Conservation (phyloP, 1,140 invertebrate species). For the Mactra quadrangularis region DNA sequence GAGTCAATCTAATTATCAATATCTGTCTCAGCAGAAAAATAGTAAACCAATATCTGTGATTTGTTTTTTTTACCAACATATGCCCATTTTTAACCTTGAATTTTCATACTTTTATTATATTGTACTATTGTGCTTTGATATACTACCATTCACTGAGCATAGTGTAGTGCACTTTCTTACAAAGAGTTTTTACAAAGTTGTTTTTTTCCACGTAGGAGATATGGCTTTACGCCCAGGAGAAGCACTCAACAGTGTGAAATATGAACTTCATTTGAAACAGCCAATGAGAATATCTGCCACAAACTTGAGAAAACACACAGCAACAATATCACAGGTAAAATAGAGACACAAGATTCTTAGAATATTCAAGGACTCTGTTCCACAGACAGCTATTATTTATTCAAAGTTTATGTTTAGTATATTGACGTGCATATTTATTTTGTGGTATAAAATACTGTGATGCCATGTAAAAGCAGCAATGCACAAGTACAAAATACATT, state of each 20-base stretch:
- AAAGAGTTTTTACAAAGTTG: not conserved
- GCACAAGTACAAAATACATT: too few relatives aligned
- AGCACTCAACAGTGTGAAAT: constrained; percentile 2
- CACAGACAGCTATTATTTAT: too few relatives aligned
- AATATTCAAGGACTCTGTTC: too few relatives aligned
- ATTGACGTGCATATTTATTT: too few relatives aligned
- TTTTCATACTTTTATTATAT: not conserved
- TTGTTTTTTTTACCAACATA: not conserved
- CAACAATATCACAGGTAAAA: constrained; percentile 10
- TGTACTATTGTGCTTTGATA: not conserved
- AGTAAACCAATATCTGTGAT: not conserved
- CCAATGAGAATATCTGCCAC: constrained; percentile 8
- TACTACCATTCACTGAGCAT: not conserved
- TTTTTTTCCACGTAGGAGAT: constrained; percentile 1
- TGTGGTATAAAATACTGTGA: too few relatives aligned
- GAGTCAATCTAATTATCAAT: too few relatives aligned
- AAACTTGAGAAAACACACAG: constrained; percentile 10
- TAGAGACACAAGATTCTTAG: not conserved
- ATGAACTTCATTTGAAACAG: constrained; percentile 8
- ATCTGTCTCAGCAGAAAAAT: not conserved
- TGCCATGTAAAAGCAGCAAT: too few relatives aligned
- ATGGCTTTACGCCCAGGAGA: not conserved
- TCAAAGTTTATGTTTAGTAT: too few relatives aligned
- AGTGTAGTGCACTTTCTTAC: not conserved
- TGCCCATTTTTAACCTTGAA: not conserved